Evolutionary conservation across 2,888 invertebrate species (phyloP), one percentile per base, ranked within the genome.

Genomic region (Prenolepis imparis): DNA sequence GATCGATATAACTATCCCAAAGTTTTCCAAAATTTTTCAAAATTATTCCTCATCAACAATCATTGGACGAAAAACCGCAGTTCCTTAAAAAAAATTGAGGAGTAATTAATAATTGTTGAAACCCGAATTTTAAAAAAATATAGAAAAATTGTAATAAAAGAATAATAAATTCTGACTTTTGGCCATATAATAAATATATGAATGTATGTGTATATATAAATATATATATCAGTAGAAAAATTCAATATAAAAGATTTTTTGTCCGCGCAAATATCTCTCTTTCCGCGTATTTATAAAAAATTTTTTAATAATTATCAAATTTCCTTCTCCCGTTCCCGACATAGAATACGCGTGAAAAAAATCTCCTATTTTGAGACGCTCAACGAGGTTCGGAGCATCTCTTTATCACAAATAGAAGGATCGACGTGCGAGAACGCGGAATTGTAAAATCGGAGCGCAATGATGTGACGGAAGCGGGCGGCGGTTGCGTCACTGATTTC

Each of bases 401-500:
- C 32, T 18, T 67, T 44, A 57, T 57, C 11, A 28, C 12, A 36
- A 18, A 32, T 21, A 44, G 12, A 32, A 36, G 28, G 15, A 44
- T 68, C 28, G 41, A 78, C 32, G n/a, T n/a, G n/a, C 55, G 78
- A 57, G 32, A 21, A 2, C 77, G 12, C 24, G 21, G 57, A 77
- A 70, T 70, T 44, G 70, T 80, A 44, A 78, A 78, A 68, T 70
- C 59, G 32, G 44, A 44, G 21, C 36, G 68, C 32, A 24, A n/a
- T 15, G 24, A 55, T 24, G 55, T 24, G 57, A 32, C 57, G 70
- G 70, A 70, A 59, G 32, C 57, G 41, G 32, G 24, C 32, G 70
- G 59, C 32, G 44, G 66, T 73, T 66, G 77, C 64, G 66, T 75
- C 75, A 82, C 67, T 75, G 82, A 82, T 82, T 75, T 82, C 82